Percentiles rank a stretch among this genome's conserved stretches.
Conservation (phyloP, 1,140 invertebrate species). For the Harlomillsia oculata region DNA sequence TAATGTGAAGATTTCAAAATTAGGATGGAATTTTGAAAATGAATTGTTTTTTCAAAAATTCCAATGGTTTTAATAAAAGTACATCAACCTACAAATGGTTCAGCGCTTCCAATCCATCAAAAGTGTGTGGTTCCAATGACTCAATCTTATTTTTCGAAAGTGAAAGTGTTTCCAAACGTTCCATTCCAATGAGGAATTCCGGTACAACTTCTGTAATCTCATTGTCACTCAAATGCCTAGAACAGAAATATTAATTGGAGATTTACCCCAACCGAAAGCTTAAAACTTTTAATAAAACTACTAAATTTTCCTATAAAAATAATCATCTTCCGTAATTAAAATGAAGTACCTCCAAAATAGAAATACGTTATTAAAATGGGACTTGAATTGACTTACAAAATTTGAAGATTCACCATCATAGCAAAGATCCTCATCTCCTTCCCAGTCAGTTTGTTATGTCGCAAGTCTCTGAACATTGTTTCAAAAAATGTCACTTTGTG, state of each 20-base stretch:
- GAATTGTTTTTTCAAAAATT: not conserved
- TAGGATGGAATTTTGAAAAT: conserved; percentile 15
- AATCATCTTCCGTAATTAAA: too few species aligned
- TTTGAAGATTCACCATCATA: conserved; percentile 37
- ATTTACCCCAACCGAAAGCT: too few species aligned
- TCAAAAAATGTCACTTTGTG: too few species aligned
- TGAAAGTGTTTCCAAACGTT: conserved; percentile 39
- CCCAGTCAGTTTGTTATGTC: conserved; percentile 40
- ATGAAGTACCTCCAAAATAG: too few species aligned
- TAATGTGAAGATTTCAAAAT: too few species aligned
- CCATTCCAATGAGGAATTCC: conserved; percentile 37
- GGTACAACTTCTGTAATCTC: conserved; percentile 12
- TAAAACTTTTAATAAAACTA: too few species aligned
- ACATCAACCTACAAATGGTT: conserved; percentile 38
- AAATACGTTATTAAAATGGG: too few species aligned
- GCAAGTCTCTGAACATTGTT: conserved; percentile 43
- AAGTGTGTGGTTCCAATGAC: conserved; percentile 37
- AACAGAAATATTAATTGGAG: too few species aligned
- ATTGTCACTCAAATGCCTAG: conserved; percentile 27
- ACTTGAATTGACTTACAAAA: conserved; percentile 46
- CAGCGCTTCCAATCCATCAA: conserved; percentile 37
- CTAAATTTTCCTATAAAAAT: too few species aligned
- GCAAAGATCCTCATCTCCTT: conserved; percentile 38
- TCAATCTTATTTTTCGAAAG: conserved; percentile 40
- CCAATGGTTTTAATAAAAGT: not conserved